Percentiles rank a stretch among this genome's conserved stretches.
These are phyloP conservation scores for Lochmaea capreae DNA, from an alignment of 2,888 invertebrate species.

Conservation along the genomic window DNA sequence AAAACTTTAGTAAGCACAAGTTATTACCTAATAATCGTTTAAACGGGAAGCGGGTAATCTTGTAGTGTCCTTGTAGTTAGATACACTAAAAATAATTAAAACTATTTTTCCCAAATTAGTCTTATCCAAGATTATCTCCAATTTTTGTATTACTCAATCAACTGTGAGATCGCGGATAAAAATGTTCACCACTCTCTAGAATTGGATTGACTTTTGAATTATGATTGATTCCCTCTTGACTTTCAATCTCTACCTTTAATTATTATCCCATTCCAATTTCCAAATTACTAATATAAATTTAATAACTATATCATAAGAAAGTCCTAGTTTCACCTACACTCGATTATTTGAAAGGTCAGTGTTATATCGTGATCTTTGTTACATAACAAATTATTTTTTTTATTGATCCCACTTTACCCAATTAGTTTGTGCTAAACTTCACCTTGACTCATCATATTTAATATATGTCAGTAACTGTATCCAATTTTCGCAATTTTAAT, in stretches of 20 bases:
- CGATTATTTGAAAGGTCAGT: conserved; percentile 11
- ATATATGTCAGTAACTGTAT: not conserved
- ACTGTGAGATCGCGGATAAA: no score
- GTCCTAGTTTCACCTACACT: conserved; percentile 2
- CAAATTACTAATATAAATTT: not conserved
- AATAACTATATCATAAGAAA: not conserved
- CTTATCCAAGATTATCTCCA: no score
- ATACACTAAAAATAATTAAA: not conserved
- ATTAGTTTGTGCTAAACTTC: not conserved
- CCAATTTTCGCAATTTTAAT: no score
- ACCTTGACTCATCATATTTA: not conserved
- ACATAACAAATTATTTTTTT: not conserved
- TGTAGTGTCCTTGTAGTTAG: not conserved
- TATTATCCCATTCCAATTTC: not conserved
- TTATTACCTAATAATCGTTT: not conserved
- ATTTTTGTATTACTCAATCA: no score
- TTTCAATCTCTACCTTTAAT: not conserved
- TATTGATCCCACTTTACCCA: not conserved
- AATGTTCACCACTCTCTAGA: no score
- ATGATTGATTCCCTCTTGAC: not conserved
- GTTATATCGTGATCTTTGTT: conserved; percentile 8
- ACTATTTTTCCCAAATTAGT: no score
- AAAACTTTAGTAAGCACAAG: not conserved
- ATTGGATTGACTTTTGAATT: not conserved
- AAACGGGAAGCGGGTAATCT: not conserved